These are phyloP conservation scores for Pogonognathellus flavescens DNA, from an alignment of 1,140 invertebrate species.

Conservation along the genomic window DNA sequence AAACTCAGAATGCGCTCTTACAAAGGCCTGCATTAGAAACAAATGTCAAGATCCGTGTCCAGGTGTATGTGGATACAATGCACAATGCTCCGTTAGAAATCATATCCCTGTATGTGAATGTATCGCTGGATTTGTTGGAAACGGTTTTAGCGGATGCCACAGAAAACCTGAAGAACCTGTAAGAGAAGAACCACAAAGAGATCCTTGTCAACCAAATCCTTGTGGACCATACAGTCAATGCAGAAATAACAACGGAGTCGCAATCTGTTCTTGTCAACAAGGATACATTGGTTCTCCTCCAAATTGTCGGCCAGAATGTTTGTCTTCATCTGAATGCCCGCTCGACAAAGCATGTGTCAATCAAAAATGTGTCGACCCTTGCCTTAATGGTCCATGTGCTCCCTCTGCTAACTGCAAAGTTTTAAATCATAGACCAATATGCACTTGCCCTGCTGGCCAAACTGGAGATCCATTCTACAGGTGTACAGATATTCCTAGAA, in stretches of 20 bases:
- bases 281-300: slow-evolving; percentile 77
- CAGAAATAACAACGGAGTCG: slow-evolving; percentile 72
- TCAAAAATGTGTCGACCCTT: slow-evolving; percentile 76
- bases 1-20: slow-evolving; percentile 72
- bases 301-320: slow-evolving; percentile 80
- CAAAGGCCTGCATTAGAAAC: slow-evolving; percentile 79
- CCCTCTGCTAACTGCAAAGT: slow-evolving; percentile 78
- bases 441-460: slow-evolving; percentile 80
- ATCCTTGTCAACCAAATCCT: slow-evolving; percentile 59
- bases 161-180: slow-evolving; percentile 68
- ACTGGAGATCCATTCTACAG: slow-evolving; percentile 83
- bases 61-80: slow-evolving; percentile 78
- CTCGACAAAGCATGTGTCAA: slow-evolving; percentile 72
- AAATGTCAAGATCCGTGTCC: slow-evolving; percentile 85
- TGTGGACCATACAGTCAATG: slow-evolving; percentile 73
- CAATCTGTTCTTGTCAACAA: slow-evolving; percentile 75
- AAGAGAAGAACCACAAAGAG: slow-evolving; percentile 11
- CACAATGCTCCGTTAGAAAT: slow-evolving; percentile 81
- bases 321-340: slow-evolving; percentile 80
- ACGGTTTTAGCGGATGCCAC: slow-evolving; percentile 80
- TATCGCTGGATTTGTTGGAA: slow-evolving; percentile 70
- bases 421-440: slow-evolving; percentile 86
- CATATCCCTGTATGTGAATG: slow-evolving; percentile 82
- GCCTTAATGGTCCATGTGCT: slow-evolving; percentile 71
- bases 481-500: slow-evolving; percentile 67